A percentile compares a stretch with the other conserved stretches of the same genome.
These are phyloP conservation scores for Mola mola DNA, from an alignment of 2,113 vertebrate genomes.

Conservation along the genomic window DNA sequence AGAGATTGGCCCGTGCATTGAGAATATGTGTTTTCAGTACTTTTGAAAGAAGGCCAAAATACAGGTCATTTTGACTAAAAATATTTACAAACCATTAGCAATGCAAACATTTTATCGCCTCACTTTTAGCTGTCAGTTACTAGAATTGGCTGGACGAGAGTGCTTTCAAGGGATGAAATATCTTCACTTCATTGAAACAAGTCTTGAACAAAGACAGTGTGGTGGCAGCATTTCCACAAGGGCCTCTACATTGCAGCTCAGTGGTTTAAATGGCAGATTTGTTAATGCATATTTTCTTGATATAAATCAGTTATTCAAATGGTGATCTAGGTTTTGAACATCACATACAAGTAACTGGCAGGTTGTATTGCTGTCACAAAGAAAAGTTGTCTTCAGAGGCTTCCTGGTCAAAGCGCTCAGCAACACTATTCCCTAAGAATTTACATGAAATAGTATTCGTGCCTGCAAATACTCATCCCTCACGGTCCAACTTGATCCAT, in stretches of 20 bases:
- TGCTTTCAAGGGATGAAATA: background rate
- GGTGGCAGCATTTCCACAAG: conserved; percentile 43
- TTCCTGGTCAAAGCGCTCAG: too few relatives aligned
- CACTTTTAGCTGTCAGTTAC: conserved; percentile 43
- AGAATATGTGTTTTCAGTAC: conserved; percentile 50
- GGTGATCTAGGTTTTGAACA: background rate
- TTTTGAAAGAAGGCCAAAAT: conserved; percentile 45
- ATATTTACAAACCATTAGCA: conserved; percentile 64
- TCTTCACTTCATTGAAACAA: conserved; percentile 17
- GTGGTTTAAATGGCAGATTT: conserved; percentile 8
- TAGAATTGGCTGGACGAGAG: background rate
- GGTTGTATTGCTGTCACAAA: conserved; percentile 1
- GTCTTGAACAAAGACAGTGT: conserved; percentile 36
- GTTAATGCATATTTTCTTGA: background rate
- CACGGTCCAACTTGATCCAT: too few relatives aligned
- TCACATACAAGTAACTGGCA: background rate
- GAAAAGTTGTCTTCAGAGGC: background rate
- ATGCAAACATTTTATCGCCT: conserved; percentile 62
- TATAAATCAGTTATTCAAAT: background rate
- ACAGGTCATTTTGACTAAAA: conserved; percentile 54
- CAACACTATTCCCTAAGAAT: too few relatives aligned
- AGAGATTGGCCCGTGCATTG: conserved; percentile 33
- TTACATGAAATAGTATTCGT: too few relatives aligned
- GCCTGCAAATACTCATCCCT: too few relatives aligned
- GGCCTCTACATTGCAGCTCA: conserved; percentile 11